phyloP scores from a whole-genome alignment of 2,113 vertebrate species.

The Vireo altiloquus region DNA sequence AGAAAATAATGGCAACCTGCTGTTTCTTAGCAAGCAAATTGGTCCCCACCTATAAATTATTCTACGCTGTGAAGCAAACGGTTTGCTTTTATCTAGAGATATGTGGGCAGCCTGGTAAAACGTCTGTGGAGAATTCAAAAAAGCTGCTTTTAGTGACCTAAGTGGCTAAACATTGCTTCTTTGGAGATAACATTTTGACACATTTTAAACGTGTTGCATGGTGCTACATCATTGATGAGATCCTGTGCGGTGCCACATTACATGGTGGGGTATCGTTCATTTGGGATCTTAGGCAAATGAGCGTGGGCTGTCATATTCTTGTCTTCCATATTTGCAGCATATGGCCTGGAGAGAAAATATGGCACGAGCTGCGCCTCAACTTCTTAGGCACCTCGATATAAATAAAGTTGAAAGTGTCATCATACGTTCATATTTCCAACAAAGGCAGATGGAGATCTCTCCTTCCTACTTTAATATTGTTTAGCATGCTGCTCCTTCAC shows the following conservation, averaged over 20 bases:
- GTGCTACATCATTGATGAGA: not conserved
- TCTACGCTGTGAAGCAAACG: conserved; percentile 49
- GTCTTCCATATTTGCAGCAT: not conserved
- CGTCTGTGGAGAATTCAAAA: conserved; percentile 49
- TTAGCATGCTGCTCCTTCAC: not conserved
- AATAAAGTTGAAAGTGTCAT: conserved; percentile 4
- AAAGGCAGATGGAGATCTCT: not conserved
- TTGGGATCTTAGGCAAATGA: not conserved
- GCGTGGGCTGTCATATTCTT: not conserved
- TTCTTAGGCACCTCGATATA: not conserved
- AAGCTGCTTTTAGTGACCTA: conserved; percentile 43
- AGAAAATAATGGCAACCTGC: conserved; percentile 29
- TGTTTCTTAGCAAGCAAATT: conserved; percentile 64
- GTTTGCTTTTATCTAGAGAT: conserved; percentile 57
- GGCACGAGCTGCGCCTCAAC: not conserved
- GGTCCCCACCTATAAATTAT: conserved; percentile 72
- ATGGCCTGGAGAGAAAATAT: not conserved
- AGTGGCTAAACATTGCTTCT: not conserved
- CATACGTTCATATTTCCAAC: not conserved
- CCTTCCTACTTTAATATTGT: not conserved
- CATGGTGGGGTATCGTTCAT: not conserved
- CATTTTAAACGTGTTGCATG: not conserved
- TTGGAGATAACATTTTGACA: not conserved
- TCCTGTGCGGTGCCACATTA: not conserved
- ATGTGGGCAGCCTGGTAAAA: conserved; percentile 45